Conservation (phyloP, 2,113 vertebrate species). For the Regulus satrapa region DNA sequence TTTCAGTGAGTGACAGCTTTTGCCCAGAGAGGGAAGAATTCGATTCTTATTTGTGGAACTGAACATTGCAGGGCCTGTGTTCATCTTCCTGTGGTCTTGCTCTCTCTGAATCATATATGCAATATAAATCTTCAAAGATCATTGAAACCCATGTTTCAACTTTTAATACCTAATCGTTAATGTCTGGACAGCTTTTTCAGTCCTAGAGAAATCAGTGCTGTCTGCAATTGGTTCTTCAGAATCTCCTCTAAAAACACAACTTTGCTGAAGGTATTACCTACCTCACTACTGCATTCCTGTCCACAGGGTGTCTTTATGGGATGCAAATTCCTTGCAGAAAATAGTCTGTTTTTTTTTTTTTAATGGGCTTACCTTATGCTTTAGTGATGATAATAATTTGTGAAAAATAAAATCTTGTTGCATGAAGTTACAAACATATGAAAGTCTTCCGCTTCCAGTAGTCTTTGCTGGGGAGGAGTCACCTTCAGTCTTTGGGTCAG, state of each 20-base stretch:
- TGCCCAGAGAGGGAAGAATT: not conserved
- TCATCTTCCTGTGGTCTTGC: not conserved
- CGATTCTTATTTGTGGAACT: not conserved
- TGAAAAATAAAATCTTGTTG: not conserved
- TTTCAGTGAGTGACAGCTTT: not conserved
- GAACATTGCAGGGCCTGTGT: fast-evolving
- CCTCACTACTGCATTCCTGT: fast-evolving
- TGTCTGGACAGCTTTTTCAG: not conserved
- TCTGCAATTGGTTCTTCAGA: not conserved
- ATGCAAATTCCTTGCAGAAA: not conserved
- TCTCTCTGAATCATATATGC: not conserved
- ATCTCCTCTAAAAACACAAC: not conserved
- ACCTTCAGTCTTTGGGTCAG: not conserved
- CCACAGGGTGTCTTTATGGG: not conserved
- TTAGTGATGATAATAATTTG: not conserved
- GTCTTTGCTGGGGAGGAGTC: not conserved
- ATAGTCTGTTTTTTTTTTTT: not conserved
- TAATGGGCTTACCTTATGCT: not conserved
- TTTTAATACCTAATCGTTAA: not conserved
- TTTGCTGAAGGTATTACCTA: not conserved
- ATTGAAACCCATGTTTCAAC: not conserved
- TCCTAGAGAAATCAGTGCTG: not conserved
- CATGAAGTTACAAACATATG: not conserved
- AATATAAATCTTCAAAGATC: not conserved
- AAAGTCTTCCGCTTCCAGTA: not conserved